phyloP scores from a whole-genome alignment of 1,140 invertebrate species.

The Zophobas atratus region DNA sequence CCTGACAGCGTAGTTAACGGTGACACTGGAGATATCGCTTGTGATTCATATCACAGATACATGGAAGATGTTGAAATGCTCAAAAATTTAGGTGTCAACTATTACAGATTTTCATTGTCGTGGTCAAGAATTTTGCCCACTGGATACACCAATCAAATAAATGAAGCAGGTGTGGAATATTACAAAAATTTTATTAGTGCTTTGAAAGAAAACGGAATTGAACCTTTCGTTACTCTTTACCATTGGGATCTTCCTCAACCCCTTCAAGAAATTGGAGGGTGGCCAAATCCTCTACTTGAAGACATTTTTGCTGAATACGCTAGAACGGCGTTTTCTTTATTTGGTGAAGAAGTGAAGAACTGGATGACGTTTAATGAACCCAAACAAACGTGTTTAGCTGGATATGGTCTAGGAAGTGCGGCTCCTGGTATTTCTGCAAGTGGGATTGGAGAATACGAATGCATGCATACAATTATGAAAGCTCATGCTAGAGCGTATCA shows the following conservation, averaged over 20 bases:
- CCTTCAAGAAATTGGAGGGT: conserved; percentile 64
- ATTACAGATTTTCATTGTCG: conserved; percentile 72
- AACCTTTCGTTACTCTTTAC: conserved; percentile 73
- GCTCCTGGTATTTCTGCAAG: not conserved
- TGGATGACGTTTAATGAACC: conserved; percentile 73
- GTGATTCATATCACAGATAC: conserved; percentile 73
- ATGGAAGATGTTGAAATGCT: conserved; percentile 71
- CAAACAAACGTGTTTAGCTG: not conserved
- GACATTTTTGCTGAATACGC: conserved; percentile 65
- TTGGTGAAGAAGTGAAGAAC: conserved; percentile 51
- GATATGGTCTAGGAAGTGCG: not conserved
- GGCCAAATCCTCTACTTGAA: conserved; percentile 61
- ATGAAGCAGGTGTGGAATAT: conserved; percentile 73
- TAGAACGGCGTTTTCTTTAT: conserved; percentile 53
- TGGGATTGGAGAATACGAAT: conserved; percentile 1
- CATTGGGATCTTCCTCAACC: conserved; percentile 64
- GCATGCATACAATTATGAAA: not conserved
- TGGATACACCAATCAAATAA: not conserved
- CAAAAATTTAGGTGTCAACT: conserved; percentile 66
- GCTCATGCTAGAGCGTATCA: conserved; percentile 43
- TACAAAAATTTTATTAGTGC: conserved; percentile 71
- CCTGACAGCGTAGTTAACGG: conserved; percentile 70
- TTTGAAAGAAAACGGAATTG: conserved; percentile 72
- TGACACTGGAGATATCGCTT: conserved; percentile 71
- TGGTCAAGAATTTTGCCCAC: conserved; percentile 68